phyloP scores from a whole-genome alignment of 2,113 vertebrate species.

The Alexandromys fortis region DNA sequence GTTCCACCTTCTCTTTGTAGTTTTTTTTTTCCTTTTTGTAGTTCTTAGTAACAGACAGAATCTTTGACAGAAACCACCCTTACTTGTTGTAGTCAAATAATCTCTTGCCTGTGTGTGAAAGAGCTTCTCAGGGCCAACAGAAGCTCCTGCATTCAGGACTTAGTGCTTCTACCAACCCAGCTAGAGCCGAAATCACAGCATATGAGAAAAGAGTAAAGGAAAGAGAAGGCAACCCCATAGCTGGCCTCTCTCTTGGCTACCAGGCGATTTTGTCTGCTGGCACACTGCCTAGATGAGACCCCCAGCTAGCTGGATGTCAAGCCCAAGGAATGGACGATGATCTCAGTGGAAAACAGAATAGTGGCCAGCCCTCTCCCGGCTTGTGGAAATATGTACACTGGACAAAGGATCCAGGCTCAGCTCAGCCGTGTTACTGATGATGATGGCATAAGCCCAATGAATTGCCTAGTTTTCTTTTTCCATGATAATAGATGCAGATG shows the following conservation, averaged over 20 bases:
- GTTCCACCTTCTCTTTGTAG: not conserved
- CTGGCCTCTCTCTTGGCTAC: not conserved
- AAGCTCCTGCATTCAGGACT: not conserved
- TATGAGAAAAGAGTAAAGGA: not conserved
- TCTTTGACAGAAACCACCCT: not conserved
- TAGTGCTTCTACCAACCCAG: not conserved
- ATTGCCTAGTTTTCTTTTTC: constrained; percentile 28
- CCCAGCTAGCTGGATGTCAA: constrained; percentile 13
- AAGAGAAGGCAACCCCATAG: not conserved
- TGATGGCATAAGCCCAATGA: constrained; percentile 47
- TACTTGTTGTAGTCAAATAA: not conserved
- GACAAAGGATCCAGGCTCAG: constrained; percentile 19
- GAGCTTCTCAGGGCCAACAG: not conserved
- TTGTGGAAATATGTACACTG: not conserved
- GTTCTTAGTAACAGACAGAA: not conserved
- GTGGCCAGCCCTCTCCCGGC: not conserved
- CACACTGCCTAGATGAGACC: constrained; percentile 1
- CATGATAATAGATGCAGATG: constrained; percentile 35
- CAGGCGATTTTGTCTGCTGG: constrained; percentile 3
- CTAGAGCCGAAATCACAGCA: not conserved
- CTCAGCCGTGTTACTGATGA: constrained; percentile 51
- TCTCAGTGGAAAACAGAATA: constrained; percentile 53
- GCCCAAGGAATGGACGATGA: constrained; percentile 45
- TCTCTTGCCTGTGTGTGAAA: not conserved
- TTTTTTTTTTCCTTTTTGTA: not conserved